Base-by-base conservation (phyloP, 2,888 invertebrate genomes). In the Catocala fraxini region DNA sequence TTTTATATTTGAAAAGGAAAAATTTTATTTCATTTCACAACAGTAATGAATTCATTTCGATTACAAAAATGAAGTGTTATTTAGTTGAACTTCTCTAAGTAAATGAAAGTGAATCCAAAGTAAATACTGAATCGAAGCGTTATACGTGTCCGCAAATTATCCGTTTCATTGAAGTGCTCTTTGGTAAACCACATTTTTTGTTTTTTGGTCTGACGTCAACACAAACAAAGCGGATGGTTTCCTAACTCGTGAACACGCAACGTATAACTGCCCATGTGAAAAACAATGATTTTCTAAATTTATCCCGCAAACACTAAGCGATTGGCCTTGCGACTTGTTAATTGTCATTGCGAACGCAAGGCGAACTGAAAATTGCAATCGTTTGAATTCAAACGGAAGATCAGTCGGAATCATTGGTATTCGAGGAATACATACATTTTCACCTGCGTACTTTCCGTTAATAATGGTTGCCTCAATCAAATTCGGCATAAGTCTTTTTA, bases 11-110 rank as follows among this genome's bases (percentile, higher is more conserved):
- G 52, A 57, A 57, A 57, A 62, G 49, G 57, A 57, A 57, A 62
- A 48, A 45, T 60, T 59, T 69, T 65, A 74, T 71, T 74, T 74
- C 68, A 74, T 70, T 70, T 72, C 69, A 75, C 68, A 73, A 73
- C 71, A 73, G 73, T 76, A 76, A 71, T 71, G 68, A 75, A 73
- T 75, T 71, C 72, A 75, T 72, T 76, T 72, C 54, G 70, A 72
- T 75, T 70, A 73, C 70, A 70, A 73, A 71, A 73, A 71, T 70
- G 63, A 72, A 73, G 67, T 73, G 72, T 71, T 68, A 71, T 70
- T 71, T 71, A 71, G 64, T 67, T 70, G 68, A 69, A 74, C 72
- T 69, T 71, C 67, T 71, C 68, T 70, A 71, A 73, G 61, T 71
- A 67, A 73, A 71, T 70, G 57, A 71, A 74, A 70, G 67, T 74